phyloP scores from a whole-genome alignment of 2,888 invertebrate genomes.

The Scelioninae gen. 2 region DNA sequence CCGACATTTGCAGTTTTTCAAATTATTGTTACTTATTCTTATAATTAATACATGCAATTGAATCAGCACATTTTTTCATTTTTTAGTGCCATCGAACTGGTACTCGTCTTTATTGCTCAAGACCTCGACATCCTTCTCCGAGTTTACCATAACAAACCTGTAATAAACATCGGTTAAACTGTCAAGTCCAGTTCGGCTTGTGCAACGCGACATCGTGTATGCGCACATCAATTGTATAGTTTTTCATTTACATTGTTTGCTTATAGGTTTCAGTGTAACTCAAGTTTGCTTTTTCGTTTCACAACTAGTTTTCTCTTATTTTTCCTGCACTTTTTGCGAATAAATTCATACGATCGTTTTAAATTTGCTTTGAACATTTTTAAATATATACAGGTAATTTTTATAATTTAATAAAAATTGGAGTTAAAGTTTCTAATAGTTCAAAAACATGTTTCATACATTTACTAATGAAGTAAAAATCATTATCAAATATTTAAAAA shows the following conservation, averaged over 20 bases:
- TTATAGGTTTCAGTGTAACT: constrained; percentile 33
- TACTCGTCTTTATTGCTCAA: constrained; percentile 77
- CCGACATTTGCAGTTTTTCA: too few relatives aligned
- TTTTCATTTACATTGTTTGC: constrained; percentile 50
- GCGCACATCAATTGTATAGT: constrained; percentile 42
- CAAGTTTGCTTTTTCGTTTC: constrained; percentile 34
- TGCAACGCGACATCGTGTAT: constrained; percentile 41
- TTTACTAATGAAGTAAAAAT: too few relatives aligned
- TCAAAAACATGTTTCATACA: too few relatives aligned
- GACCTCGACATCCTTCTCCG: constrained; percentile 77
- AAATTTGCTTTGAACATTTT: too few relatives aligned
- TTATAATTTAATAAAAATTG: too few relatives aligned
- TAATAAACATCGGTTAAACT: constrained; percentile 48
- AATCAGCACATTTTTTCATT: too few relatives aligned
- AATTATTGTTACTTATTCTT: too few relatives aligned
- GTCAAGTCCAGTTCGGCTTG: constrained; percentile 16
- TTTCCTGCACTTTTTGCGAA: constrained; percentile 1
- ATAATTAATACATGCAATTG: too few relatives aligned
- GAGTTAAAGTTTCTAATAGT: too few relatives aligned
- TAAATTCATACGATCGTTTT: too few relatives aligned
- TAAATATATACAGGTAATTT: too few relatives aligned
- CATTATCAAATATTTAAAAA: too few relatives aligned
- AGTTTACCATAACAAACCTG: constrained; percentile 82
- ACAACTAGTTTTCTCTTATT: constrained; percentile 44
- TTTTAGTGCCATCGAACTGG: constrained; percentile 81